phyloP scores from a whole-genome alignment of 2,113 vertebrate genomes.

The Odobenus rosmarus region DNA sequence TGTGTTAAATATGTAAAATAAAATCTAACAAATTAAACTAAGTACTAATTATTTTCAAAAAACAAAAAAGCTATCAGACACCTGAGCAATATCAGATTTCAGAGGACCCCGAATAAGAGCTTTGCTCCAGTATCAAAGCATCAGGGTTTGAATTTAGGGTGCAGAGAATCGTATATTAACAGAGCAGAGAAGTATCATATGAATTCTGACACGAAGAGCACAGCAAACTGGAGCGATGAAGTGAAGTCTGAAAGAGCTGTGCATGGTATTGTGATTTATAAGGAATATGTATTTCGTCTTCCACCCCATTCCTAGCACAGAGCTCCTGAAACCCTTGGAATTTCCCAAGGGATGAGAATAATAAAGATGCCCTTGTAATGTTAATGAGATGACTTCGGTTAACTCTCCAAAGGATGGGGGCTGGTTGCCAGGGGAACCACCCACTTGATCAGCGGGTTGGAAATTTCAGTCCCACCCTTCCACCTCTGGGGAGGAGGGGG shows the following conservation, averaged over 20 bases:
- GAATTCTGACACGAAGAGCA: neutral
- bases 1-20: neutral
- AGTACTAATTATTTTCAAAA: neutral
- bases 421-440: neutral
- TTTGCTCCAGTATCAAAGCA: neutral
- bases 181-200: neutral
- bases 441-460: neutral
- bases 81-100: neutral
- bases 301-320: neutral
- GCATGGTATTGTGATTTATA: neutral
- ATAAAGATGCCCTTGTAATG: neutral
- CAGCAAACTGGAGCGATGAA: rapidly evolving
- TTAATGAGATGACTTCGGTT: neutral
- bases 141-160: neutral
- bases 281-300: neutral
- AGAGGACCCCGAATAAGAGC: neutral
- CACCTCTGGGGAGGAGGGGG: too few species aligned
- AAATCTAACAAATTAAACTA: neutral
- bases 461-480: neutral
- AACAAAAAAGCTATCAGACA: neutral
- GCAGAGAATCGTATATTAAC: neutral
- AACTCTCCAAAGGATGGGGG: too few species aligned
- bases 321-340: neutral
- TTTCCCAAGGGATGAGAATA: neutral
- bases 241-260: neutral